Percentiles rank a stretch among this genome's conserved stretches.
These are phyloP conservation scores for Lophura swinhoii DNA, from an alignment of 2,797 vertebrate genomes.

Conservation along the genomic window DNA sequence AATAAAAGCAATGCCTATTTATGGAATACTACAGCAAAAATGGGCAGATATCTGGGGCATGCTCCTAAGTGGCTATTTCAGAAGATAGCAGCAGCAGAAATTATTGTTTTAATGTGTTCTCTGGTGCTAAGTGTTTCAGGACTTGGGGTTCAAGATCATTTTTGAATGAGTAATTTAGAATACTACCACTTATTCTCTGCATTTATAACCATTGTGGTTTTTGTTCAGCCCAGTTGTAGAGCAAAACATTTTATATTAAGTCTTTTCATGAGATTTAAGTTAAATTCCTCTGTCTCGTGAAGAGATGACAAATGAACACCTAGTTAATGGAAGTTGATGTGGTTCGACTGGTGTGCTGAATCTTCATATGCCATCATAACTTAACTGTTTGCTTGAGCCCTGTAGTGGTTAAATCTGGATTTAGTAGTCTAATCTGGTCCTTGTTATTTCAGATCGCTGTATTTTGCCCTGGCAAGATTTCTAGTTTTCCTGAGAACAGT, in stretches of 20 bases:
- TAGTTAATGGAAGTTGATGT: not conserved
- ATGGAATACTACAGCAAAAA: not conserved
- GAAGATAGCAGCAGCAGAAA: not conserved
- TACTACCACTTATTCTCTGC: not conserved
- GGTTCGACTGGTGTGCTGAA: not conserved
- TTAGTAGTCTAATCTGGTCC: not conserved
- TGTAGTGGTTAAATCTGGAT: not conserved
- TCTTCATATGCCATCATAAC: not conserved
- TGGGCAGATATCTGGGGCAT: not conserved
- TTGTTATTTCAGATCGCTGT: slow-evolving; percentile 59
- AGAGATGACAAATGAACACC: not conserved
- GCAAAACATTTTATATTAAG: not conserved
- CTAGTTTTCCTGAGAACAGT: not conserved
- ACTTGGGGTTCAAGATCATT: not conserved
- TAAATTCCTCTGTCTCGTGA: not conserved
- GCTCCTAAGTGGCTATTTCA: not conserved
- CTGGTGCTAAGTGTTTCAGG: not conserved
- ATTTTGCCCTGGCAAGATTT: slow-evolving; percentile 73
- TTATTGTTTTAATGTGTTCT: not conserved
- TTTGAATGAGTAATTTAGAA: not conserved
- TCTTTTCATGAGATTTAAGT: not conserved
- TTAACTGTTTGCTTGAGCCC: not conserved
- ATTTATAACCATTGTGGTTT: not conserved
- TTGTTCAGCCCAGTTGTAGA: not conserved
- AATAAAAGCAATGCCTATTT: not conserved